Percentiles rank a stretch among this genome's conserved stretches.
Conservation (phyloP, 2,888 invertebrate species). For the Tetropium fuscum region DNA sequence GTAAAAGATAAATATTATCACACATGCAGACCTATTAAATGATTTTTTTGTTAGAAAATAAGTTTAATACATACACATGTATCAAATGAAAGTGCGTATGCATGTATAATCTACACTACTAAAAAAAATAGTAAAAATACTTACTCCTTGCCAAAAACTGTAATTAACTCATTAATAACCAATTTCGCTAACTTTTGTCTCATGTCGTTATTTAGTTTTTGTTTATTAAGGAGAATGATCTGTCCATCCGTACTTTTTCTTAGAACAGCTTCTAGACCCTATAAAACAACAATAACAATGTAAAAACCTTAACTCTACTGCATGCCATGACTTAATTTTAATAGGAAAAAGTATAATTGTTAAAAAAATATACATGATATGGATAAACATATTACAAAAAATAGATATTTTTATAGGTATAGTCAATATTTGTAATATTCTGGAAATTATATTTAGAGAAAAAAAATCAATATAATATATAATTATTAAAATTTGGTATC, state of each 20-base stretch:
- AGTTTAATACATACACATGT: not conserved
- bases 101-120: not conserved
- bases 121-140: not conserved
- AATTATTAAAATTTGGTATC: no score
- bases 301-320: no score
- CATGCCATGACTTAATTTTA: no score
- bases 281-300: no score
- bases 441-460: no score
- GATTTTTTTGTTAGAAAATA: not conserved
- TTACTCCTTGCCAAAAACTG: not conserved
- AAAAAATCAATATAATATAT: no score
- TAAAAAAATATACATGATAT: no score
- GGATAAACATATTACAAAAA: no score
- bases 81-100: not conserved
- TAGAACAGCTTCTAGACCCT: not conserved
- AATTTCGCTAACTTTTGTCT: conserved; percentile 5
- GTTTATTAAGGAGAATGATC: not conserved
- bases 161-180: conserved; percentile 3
- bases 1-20: not conserved
- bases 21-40: not conserved
- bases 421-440: no score
- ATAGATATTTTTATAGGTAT: no score
- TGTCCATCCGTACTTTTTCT: conserved; percentile 10
- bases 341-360: no score
- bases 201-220: conserved; percentile 15